Evolutionary conservation across 2,113 vertebrate genomes (phyloP).

Genomic region (Albula goreensis): DNA sequence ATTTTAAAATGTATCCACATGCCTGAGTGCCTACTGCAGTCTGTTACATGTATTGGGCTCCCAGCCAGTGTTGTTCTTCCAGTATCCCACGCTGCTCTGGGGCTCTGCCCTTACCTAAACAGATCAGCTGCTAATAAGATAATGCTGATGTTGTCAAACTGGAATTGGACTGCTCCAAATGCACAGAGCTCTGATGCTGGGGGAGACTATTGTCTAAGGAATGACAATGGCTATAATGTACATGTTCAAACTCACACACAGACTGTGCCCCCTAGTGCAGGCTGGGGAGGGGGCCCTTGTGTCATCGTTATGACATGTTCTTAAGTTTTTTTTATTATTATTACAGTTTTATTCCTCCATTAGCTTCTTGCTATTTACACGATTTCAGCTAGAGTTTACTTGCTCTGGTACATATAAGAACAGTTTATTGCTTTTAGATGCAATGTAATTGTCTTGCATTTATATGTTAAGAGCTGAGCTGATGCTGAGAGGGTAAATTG

Average conservation of each 20-base stretch:
- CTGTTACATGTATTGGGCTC: conserved; percentile 31
- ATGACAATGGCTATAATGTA: conserved; percentile 47
- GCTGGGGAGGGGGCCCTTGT: not conserved
- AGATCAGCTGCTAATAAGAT: conserved; percentile 50
- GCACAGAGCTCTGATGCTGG: conserved; percentile 46
- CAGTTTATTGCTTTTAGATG: not conserved
- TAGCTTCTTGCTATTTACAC: too few relatives aligned
- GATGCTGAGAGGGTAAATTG: too few relatives aligned
- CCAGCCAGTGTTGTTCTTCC: conserved; percentile 37
- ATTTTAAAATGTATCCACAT: conserved; percentile 32
- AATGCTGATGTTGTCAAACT: conserved; percentile 66
- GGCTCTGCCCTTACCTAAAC: conserved; percentile 43
- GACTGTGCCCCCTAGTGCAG: conserved; percentile 50
- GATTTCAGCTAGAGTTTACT: too few relatives aligned
- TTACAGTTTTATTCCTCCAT: too few relatives aligned
- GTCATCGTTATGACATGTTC: not conserved
- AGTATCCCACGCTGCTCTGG: conserved; percentile 9
- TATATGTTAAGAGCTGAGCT: too few relatives aligned
- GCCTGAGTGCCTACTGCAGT: conserved; percentile 16
- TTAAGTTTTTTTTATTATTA: not conserved
- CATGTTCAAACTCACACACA: conserved; percentile 33
- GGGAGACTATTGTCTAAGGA: conserved; percentile 48
- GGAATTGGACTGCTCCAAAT: conserved; percentile 59
- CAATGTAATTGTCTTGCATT: too few relatives aligned
- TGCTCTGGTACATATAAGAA: too few relatives aligned